Base-by-base conservation (phyloP, 2,888 invertebrate species). In the Orthosia cruda region DNA sequence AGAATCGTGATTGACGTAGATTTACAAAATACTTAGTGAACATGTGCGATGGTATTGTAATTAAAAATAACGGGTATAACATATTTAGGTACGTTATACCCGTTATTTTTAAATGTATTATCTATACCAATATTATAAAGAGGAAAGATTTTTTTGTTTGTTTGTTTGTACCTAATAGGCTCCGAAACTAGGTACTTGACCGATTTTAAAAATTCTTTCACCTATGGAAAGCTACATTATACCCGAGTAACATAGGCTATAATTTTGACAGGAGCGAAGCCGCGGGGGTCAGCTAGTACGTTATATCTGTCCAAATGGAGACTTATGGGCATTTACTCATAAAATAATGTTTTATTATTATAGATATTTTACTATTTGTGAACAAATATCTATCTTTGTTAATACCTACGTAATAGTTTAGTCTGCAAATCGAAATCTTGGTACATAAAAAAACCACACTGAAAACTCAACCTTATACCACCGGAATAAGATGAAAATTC, bases 401-500 rank as follows among this genome's bases (percentile, higher is more conserved):
- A 57, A 81, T 55, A 66, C 26, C 57, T 52, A 66, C 49, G 52
- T 45, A 45, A 57, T 40, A 84, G 23, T 64, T 67, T 15, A 40
- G 54, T 20, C 59, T 50, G 12, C 58, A 76, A 68, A 16, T n/a
- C n/a, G 18, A 23, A 59, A 40, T 32, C 55, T 63, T 18, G 2
- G 50, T 84, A 80, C 18, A 45, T 84, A 80, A n/a, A 58, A 40
- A 40, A 55, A n/a, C 13, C 1, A 15, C 82, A 81, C 0, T 18
- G 47, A 26, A 71, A 68, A 67, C 55, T 74, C 15, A 69, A 72
- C 79, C 75, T 63, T 81, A 72, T 9, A 0, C 0, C 13, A 3
- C 0, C 0, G 11, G 0, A 0, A 55, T 74, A 86, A 77, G 80
- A 47, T 67, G 2, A 4, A 74, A 68, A 75, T 62, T 85, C 12